A percentile compares a stretch with the other conserved stretches of the same genome.
phyloP scores from a whole-genome alignment of 2,797 vertebrate species.

The Spinus olivaceus region DNA sequence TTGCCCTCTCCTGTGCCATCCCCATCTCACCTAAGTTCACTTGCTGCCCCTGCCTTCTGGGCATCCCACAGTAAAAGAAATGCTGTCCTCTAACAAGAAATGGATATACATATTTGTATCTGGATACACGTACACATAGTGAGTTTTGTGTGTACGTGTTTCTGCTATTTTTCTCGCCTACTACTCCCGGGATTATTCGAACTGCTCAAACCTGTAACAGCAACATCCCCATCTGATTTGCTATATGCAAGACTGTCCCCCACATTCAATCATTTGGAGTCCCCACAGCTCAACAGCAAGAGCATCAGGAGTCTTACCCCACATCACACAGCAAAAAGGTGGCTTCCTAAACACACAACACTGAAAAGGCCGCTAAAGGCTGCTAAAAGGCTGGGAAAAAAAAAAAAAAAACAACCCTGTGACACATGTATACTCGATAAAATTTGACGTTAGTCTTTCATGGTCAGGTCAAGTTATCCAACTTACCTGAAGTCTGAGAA shows the following conservation, averaged over 20 bases:
- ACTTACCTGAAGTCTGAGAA: not conserved
- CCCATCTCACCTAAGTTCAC: not conserved
- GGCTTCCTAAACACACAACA: not conserved
- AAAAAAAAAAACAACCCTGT: too few species aligned
- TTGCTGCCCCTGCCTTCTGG: not conserved
- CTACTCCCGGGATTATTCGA: not conserved
- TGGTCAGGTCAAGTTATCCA: not conserved
- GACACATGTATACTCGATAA: not conserved
- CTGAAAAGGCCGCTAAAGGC: not conserved
- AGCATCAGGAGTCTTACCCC: not conserved
- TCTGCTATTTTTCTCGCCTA: not conserved
- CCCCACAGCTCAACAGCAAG: not conserved
- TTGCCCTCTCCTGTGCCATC: not conserved
- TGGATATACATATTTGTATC: accelerated
- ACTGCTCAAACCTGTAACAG: not conserved
- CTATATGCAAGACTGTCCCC: not conserved
- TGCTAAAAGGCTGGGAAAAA: not conserved
- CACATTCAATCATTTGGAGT: not conserved
- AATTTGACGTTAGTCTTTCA: not conserved
- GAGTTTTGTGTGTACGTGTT: accelerated
- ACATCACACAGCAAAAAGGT: not conserved
- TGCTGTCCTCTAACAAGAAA: not conserved
- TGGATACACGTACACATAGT: too few species aligned
- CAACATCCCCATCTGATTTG: not conserved
- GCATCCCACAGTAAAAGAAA: not conserved